Evolutionary conservation across 2,113 vertebrate genomes (phyloP).

Genomic region (Epinephelus lanceolatus): DNA sequence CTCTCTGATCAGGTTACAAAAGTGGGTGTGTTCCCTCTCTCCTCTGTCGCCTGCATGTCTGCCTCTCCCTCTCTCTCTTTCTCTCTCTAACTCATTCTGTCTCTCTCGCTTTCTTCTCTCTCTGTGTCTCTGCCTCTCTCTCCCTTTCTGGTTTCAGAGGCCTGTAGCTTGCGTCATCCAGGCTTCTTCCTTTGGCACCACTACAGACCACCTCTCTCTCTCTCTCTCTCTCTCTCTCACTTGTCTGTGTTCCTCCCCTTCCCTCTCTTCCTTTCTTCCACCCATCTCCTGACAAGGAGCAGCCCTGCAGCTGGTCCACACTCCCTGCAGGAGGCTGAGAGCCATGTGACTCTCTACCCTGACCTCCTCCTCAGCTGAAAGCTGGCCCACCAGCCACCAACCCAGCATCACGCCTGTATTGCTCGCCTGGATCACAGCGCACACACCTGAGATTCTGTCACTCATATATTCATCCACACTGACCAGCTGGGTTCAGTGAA

Average conservation of each 20-base stretch:
- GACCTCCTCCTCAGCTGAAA: constrained; percentile 46
- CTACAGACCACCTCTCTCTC: constrained; percentile 59
- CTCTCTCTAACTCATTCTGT: constrained; percentile 58
- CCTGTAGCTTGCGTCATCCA: constrained; percentile 72
- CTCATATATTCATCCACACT: not conserved
- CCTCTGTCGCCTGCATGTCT: constrained; percentile 85
- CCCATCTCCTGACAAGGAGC: constrained; percentile 65
- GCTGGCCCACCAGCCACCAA: constrained; percentile 37
- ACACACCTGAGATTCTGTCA: constrained; percentile 4
- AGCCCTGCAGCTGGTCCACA: constrained; percentile 78
- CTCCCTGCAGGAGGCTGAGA: constrained; percentile 71
- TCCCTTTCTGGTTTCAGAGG: constrained; percentile 60
- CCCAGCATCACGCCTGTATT: constrained; percentile 10
- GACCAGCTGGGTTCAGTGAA: not conserved
- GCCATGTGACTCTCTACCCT: constrained; percentile 63
- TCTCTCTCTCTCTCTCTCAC: constrained; percentile 31
- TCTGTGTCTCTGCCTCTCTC: constrained; percentile 53
- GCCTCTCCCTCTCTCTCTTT: constrained; percentile 71
- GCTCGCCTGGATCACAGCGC: not conserved
- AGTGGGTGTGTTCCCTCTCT: constrained; percentile 85
- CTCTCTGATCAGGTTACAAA: constrained; percentile 84
- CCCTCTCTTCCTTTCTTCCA: constrained; percentile 38
- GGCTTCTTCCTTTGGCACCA: constrained; percentile 72
- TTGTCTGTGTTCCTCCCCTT: constrained; percentile 34
- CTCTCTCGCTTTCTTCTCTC: constrained; percentile 64